Base-by-base conservation (phyloP, 1,140 invertebrate genomes). In the Drosophila prosaltans region DNA sequence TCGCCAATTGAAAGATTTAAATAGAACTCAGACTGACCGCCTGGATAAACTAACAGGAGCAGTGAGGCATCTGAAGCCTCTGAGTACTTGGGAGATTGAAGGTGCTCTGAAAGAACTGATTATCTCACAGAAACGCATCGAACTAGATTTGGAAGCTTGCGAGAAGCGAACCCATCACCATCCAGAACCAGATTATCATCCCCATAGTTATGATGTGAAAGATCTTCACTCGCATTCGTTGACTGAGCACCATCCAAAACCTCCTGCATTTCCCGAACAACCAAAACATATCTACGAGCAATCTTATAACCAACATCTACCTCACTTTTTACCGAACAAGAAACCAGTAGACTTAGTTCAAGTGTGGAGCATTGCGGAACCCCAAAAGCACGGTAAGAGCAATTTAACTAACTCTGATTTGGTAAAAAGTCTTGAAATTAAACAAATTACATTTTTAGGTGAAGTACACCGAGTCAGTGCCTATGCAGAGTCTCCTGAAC, bases 51-150 rank as follows among this genome's bases (percentile, higher is more conserved):
- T 88, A 21, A 64, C 66, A 5, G 21, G 51, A 3, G 69, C 69
- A 1, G 59, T 88, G 0, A 72, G 41, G 0, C 60, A 83, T 7
- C 58, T 88, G 41, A 75, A 80, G 32, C 84, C 83, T 0, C 24
- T 78, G 2, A 80, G 67, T 8, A 58, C 80, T 0, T 83, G 80
- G 80, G 59, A 80, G 10, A 73, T 88, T 11, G 84, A 88, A 10
- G 69, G 54, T 10, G 84, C 68, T 2, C 41, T 88, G 2, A 77
- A 77, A 3, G 83, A 88, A 40, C 32, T 88, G 8, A 88, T 88
- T 8, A 77, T 83, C 6, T 88, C 83, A 5, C 83, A 88, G 10
- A 88, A 88, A 39, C 80, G 83, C 16, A 82, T 88, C 8, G 83
- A 88, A 10, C 32, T 80, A 2, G 83, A 83, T 43, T 30, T 88